phyloP scores from a whole-genome alignment of 2,888 invertebrate species.

The Caenorhabditis japonica region DNA sequence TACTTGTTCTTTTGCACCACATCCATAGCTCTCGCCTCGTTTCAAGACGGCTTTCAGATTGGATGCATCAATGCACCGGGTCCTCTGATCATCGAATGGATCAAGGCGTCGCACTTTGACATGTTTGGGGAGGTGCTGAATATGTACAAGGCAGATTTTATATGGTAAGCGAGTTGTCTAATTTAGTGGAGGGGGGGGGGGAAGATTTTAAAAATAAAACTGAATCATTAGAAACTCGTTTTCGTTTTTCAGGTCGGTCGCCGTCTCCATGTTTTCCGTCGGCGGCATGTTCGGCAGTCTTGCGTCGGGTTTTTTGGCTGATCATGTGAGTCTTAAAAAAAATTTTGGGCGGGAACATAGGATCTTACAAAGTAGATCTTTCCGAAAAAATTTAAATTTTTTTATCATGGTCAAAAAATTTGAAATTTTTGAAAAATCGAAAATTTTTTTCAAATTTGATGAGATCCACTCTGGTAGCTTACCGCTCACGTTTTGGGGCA shows the following conservation, averaged over 20 bases:
- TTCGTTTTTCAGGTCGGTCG: conserved; percentile 46
- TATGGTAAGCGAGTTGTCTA: conserved; percentile 16
- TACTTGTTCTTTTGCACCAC: conserved; percentile 47
- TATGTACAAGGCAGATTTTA: conserved; percentile 36
- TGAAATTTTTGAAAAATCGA: too few relatives aligned
- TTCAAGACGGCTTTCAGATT: conserved; percentile 54
- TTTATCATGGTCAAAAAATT: too few relatives aligned
- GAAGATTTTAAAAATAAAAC: not conserved
- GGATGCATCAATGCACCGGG: conserved; percentile 53
- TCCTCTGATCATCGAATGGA: conserved; percentile 50
- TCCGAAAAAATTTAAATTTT: too few relatives aligned
- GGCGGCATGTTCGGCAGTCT: conserved; percentile 49
- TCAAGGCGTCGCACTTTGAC: conserved; percentile 39
- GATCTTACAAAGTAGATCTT: too few relatives aligned
- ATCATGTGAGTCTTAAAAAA: conserved; percentile 18
- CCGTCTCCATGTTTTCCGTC: conserved; percentile 50
- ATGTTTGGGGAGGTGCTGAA: conserved; percentile 20
- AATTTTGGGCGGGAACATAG: too few relatives aligned
- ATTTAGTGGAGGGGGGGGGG: too few relatives aligned
- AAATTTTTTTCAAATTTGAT: not conserved
- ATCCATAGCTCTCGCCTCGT: conserved; percentile 46
- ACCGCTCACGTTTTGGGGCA: too few relatives aligned
- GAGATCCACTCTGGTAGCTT: not conserved
- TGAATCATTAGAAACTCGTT: not conserved
- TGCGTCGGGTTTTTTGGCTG: conserved; percentile 37